Evolutionary conservation across 2,888 invertebrate species (phyloP).

Genomic region (Cinara cedri): DNA sequence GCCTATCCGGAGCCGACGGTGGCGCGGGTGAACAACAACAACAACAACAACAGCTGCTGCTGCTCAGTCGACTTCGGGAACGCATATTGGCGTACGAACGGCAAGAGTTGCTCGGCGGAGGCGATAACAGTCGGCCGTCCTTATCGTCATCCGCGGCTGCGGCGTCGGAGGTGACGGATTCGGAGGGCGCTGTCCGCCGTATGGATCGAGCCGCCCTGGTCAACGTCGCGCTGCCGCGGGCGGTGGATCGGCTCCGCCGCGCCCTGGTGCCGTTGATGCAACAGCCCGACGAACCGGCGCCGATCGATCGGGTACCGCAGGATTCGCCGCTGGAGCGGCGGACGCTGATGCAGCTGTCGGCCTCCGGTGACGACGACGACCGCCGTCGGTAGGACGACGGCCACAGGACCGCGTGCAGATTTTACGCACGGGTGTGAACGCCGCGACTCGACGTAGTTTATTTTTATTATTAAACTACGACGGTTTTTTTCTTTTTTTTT

Average conservation of each 20-base stretch:
- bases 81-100: slow-evolving; percentile 43
- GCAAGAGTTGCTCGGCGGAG: slow-evolving; percentile 1
- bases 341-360: too few relatives aligned
- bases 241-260: slow-evolving; percentile 25
- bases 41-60: not conserved
- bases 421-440: too few relatives aligned
- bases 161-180: not conserved
- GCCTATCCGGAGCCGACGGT: not conserved
- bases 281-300: not conserved
- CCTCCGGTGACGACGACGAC: not conserved
- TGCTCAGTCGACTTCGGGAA: slow-evolving; percentile 31
- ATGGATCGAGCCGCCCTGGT: slow-evolving; percentile 35
- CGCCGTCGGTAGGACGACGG: not conserved
- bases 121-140: not conserved
- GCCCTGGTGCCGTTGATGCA: slow-evolving; percentile 17
- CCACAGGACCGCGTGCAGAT: too few relatives aligned
- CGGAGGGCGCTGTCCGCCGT: not conserved
- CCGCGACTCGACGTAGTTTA: too few relatives aligned
- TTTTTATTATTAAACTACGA: too few relatives aligned
- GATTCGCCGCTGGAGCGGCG: not conserved
- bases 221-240: slow-evolving; percentile 45
- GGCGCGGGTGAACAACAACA: not conserved
- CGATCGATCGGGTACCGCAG: not conserved
- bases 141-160: not conserved
- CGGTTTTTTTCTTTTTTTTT: too few relatives aligned